Evolutionary conservation across 2,113 vertebrate genomes (phyloP).

Genomic region (Amblyornis subalaris): DNA sequence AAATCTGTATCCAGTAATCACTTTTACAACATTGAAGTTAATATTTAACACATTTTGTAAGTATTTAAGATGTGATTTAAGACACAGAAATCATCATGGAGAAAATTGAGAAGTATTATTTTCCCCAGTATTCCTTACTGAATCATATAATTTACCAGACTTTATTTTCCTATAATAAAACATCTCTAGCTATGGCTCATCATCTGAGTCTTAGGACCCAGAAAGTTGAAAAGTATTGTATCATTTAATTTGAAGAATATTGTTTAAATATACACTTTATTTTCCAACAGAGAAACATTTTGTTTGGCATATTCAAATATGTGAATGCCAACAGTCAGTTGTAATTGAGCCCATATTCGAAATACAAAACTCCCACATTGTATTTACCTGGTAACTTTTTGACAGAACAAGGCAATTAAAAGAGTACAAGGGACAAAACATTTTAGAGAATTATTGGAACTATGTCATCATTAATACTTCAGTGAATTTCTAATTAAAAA

Average conservation of each 20-base stretch:
- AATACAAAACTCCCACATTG: not conserved
- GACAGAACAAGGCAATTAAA: not conserved
- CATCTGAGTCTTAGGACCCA: not conserved
- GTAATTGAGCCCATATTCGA: not conserved
- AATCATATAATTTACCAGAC: not conserved
- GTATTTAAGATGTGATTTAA: conserved; percentile 3
- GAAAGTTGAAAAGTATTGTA: not conserved
- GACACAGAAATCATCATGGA: not conserved
- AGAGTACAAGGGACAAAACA: not conserved
- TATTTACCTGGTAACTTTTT: not conserved
- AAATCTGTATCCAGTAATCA: not conserved
- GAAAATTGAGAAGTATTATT: not conserved
- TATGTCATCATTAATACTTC: not conserved
- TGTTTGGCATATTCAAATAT: not conserved
- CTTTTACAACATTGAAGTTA: not conserved
- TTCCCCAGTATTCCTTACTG: not conserved
- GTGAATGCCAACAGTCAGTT: not conserved
- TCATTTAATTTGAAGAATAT: not conserved
- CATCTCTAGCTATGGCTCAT: not conserved
- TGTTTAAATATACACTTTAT: not conserved
- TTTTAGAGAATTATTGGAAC: not conserved
- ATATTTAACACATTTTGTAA: not conserved
- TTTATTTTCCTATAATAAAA: not conserved
- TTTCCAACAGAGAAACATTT: not conserved
- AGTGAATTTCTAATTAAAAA: not conserved